A percentile compares a stretch with the other conserved stretches of the same genome.
phyloP scores from a whole-genome alignment of 2,113 vertebrate species.

The Microtus montanus region DNA sequence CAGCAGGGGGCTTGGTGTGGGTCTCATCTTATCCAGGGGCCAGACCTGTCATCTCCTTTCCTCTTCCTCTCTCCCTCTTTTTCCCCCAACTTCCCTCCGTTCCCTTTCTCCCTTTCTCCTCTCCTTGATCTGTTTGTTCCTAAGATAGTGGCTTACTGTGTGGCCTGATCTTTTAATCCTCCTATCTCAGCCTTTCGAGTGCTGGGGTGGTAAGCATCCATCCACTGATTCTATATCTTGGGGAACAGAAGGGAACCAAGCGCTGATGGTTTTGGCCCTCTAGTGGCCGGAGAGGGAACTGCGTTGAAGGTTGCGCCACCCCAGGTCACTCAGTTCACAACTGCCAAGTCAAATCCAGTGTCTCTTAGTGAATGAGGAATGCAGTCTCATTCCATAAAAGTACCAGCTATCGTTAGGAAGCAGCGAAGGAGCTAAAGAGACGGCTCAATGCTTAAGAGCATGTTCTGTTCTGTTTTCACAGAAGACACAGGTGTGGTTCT shows the following conservation, averaged over 20 bases:
- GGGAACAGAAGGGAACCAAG: not conserved
- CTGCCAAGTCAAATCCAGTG: not conserved
- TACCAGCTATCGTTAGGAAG: not conserved
- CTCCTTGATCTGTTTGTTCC: not conserved
- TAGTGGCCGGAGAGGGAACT: not conserved
- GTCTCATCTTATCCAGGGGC: not conserved
- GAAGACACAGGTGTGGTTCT: not conserved
- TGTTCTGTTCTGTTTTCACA: not conserved
- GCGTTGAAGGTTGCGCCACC: not conserved
- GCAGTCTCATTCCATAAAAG: not conserved
- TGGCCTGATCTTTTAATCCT: not conserved
- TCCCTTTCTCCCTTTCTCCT: not conserved
- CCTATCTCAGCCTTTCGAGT: not conserved
- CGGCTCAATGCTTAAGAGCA: not conserved
- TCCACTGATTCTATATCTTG: not conserved
- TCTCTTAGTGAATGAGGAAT: not conserved
- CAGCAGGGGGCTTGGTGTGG: not conserved
- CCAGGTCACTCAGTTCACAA: not conserved
- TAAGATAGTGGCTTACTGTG: not conserved
- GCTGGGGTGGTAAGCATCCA: not conserved
- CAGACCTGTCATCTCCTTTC: not conserved
- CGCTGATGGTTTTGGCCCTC: not conserved
- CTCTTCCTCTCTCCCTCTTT: not conserved
- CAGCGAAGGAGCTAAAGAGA: not conserved
- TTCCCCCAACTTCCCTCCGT: not conserved